These are phyloP conservation scores for Sphaerophoria taeniata DNA, from an alignment of 2,888 invertebrate genomes.

Conservation along the genomic window DNA sequence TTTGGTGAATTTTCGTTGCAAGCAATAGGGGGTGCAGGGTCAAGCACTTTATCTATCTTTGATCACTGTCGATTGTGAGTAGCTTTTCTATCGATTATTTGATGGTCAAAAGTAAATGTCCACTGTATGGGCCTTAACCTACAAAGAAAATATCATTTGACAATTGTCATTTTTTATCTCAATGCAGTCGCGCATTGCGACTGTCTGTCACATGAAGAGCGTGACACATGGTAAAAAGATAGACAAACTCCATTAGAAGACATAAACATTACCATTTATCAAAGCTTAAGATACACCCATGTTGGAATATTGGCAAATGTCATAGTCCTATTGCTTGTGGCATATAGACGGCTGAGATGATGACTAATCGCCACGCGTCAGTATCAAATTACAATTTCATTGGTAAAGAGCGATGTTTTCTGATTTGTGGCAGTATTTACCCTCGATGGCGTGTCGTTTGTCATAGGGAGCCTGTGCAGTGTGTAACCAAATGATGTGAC, in stretches of 20 bases:
- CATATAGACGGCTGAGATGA: slow-evolving; percentile 13
- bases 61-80: slow-evolving; percentile 28
- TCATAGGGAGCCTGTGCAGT: slow-evolving; percentile 39
- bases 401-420: slow-evolving; percentile 70
- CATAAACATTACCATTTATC: slow-evolving; percentile 64
- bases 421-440: slow-evolving; percentile 74
- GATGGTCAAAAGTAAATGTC: slow-evolving; percentile 27
- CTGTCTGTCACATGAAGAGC: slow-evolving; percentile 57
- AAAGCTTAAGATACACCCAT: slow-evolving; percentile 56
- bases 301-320: slow-evolving; percentile 8
- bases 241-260: slow-evolving; percentile 61
- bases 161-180: slow-evolving; percentile 61
- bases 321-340: slow-evolving; percentile 44
- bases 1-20: background rate
- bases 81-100: slow-evolving; percentile 1
- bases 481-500: background rate
- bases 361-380: slow-evolving; percentile 73
- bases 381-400: slow-evolving; percentile 74
- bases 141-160: slow-evolving; percentile 50
- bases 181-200: slow-evolving; percentile 42
- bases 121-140: slow-evolving; percentile 15
- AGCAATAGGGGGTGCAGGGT: slow-evolving; percentile 8
- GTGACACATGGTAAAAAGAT: slow-evolving; percentile 35
- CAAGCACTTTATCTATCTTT: background rate
- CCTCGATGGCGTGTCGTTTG: slow-evolving; percentile 73